Conservation (phyloP, 2,888 invertebrate genomes). For the Pristionchus fissidentatus region DNA sequence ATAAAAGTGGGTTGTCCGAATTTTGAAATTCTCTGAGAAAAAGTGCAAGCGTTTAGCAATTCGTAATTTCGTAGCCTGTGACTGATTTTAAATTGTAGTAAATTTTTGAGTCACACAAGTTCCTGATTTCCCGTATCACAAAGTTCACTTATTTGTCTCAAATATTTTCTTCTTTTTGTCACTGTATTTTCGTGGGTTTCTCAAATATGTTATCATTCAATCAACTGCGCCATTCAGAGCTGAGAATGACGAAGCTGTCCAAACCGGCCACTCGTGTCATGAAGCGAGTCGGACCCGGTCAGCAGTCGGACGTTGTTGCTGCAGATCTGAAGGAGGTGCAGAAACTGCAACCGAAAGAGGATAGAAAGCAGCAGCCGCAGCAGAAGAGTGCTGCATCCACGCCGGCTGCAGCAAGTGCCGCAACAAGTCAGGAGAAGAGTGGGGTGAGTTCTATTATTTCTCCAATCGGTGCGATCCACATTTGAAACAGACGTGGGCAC, state of each 20-base stretch:
- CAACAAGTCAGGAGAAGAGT: background rate
- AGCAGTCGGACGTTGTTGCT: background rate
- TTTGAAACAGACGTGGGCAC: too few relatives aligned
- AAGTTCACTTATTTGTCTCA: too few relatives aligned
- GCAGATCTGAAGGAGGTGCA: background rate
- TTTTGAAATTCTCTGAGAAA: too few relatives aligned
- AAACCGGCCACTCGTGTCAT: slow-evolving; percentile 58
- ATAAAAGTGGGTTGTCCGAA: too few relatives aligned
- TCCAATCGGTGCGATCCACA: too few relatives aligned
- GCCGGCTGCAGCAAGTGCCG: background rate
- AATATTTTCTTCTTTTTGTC: too few relatives aligned
- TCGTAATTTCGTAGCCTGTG: too few relatives aligned
- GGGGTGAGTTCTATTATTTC: too few relatives aligned
- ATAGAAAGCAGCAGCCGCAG: background rate
- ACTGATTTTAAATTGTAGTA: too few relatives aligned
- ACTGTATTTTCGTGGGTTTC: background rate
- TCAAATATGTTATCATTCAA: background rate
- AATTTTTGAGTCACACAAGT: too few relatives aligned
- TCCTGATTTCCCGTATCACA: too few relatives aligned
- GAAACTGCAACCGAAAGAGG: background rate
- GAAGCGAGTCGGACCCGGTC: slow-evolving; percentile 50
- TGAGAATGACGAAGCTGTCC: slow-evolving; percentile 63
- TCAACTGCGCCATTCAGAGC: slow-evolving; percentile 50
- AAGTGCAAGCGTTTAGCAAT: too few relatives aligned
- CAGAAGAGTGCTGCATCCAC: background rate